phyloP scores from a whole-genome alignment of 2,113 vertebrate genomes.

The Natator depressus region DNA sequence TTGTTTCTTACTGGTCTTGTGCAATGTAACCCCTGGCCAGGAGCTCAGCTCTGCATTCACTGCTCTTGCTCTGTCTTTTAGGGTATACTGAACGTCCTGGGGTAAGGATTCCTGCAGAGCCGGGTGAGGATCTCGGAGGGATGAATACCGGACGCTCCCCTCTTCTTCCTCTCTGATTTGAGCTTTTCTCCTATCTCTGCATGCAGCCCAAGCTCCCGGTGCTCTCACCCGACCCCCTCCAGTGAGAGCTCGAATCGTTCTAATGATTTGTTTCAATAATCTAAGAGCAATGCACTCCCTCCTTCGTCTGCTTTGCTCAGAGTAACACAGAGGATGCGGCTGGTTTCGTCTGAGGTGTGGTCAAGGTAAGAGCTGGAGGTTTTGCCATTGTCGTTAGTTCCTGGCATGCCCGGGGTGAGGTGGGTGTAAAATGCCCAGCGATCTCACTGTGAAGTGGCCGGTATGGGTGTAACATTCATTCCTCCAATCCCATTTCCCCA shows the following conservation, averaged over 20 bases:
- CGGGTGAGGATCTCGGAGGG: background rate
- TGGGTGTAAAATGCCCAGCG: background rate
- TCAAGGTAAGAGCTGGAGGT: background rate
- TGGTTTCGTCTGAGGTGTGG: background rate
- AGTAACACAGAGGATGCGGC: background rate
- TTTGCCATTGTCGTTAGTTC: background rate
- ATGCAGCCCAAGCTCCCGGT: background rate
- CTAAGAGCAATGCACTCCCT: background rate
- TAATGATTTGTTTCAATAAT: background rate
- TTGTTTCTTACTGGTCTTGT: background rate
- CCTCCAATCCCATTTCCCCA: background rate
- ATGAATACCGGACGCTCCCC: background rate
- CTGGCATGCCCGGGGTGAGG: too few species aligned
- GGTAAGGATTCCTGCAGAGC: background rate
- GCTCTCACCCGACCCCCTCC: background rate
- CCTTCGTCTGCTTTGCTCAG: background rate
- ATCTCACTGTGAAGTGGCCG: background rate
- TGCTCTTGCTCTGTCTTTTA: background rate
- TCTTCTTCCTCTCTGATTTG: background rate
- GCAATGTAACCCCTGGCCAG: background rate
- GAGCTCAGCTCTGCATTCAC: background rate
- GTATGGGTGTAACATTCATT: background rate
- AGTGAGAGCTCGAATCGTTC: background rate
- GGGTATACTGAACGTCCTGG: background rate
- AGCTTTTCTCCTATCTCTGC: background rate